Conservation (phyloP, 35 echinoderm and acorn worm genomes). For the Patiria miniata region DNA sequence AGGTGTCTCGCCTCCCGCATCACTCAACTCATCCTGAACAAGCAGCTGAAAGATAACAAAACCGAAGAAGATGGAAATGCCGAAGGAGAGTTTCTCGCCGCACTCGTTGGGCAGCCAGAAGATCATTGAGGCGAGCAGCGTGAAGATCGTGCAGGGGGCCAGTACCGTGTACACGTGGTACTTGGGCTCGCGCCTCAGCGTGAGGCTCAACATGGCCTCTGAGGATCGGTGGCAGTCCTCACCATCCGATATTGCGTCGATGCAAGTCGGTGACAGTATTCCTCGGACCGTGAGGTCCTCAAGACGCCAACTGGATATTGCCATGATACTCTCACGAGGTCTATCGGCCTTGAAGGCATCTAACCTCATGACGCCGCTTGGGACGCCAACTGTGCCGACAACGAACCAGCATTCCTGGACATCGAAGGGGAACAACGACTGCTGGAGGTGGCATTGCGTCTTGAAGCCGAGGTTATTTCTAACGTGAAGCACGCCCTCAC, state of each 20-base stretch:
- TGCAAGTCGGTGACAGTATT: neutral
- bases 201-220: neutral
- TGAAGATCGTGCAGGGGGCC: constrained; percentile 7
- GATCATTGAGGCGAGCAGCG: neutral
- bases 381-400: neutral
- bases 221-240: neutral
- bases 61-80: constrained; percentile 26
- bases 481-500: neutral
- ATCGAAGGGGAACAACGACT: neutral
- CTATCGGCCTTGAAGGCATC: neutral
- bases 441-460: neutral
- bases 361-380: neutral
- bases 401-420: neutral
- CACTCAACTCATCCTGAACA: neutral
- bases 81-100: constrained; percentile 25
- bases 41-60: constrained; percentile 31
- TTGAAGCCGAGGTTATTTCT: neutral
- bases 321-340: neutral
- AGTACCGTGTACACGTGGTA: neutral
- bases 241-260: neutral
- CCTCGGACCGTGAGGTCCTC: neutral
- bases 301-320: neutral
- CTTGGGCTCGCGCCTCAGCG: neutral
- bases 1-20: neutral
- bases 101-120: constrained; percentile 27